Evolutionary conservation across 2,113 vertebrate genomes (phyloP).

Genomic region (Gobiocypris rarus): DNA sequence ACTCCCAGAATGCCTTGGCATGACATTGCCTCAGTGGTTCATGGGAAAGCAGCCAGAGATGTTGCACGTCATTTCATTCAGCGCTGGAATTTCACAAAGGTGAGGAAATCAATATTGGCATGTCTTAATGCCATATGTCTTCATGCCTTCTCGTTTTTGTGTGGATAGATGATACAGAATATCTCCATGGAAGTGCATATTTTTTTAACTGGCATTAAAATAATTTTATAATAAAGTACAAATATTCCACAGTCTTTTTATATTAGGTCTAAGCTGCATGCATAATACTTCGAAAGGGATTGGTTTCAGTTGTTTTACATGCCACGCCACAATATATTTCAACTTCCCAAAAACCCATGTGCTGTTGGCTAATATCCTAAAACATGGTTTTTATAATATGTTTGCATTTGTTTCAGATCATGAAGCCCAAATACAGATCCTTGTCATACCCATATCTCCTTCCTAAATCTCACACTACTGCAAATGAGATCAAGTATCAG

Average conservation of each 20-base stretch:
- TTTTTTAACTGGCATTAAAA: neutral
- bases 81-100: slow-evolving; percentile 98
- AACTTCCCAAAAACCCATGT: neutral
- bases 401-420: slow-evolving; percentile 74
- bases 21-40: slow-evolving; percentile 89
- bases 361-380: neutral
- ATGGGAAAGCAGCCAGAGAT: slow-evolving; percentile 88
- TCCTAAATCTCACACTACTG: slow-evolving; percentile 90
- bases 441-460: slow-evolving; percentile 90
- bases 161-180: neutral
- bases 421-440: slow-evolving; percentile 93
- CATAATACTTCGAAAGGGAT: neutral
- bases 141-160: neutral
- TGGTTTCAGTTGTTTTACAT: neutral
- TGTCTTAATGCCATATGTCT: neutral
- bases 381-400: neutral
- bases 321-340: neutral
- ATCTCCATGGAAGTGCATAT: neutral
- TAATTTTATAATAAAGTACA: neutral
- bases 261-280: neutral
- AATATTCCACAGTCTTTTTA: neutral
- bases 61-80: slow-evolving; percentile 96
- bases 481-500: slow-evolving; percentile 82
- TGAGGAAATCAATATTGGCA: slow-evolving; percentile 53
- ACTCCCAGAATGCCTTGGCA: slow-evolving; percentile 98